A percentile compares a stretch with the other conserved stretches of the same genome.
These are phyloP conservation scores for Leucophora obtusa DNA, from an alignment of 2,888 invertebrate species.

Conservation along the genomic window DNA sequence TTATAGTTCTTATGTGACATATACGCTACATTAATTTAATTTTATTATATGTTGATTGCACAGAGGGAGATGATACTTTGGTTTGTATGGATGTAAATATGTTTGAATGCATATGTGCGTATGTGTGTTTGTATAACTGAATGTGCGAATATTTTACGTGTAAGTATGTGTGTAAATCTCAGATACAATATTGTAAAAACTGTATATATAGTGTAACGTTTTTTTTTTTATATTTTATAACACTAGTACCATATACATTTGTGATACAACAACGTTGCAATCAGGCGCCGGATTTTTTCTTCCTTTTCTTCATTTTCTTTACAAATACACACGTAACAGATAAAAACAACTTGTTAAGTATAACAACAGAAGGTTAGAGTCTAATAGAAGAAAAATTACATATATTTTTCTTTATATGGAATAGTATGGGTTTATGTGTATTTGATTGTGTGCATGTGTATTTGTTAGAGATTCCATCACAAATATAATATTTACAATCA, in stretches of 20 bases:
- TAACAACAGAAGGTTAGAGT: constrained; percentile 25
- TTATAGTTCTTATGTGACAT: constrained; percentile 11
- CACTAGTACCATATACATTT: neutral
- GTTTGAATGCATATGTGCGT: neutral
- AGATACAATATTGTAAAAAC: neutral
- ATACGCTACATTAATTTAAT: constrained; percentile 6
- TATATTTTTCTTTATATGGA: neutral
- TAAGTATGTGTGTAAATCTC: too few relatives aligned
- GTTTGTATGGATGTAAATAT: neutral
- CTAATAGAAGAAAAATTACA: neutral
- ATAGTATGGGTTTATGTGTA: neutral
- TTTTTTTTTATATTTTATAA: neutral
- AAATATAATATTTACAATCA: too few relatives aligned
- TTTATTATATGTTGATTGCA: constrained; percentile 14
- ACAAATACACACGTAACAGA: constrained; percentile 6
- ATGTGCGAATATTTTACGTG: too few relatives aligned
- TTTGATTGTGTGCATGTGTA: neutral
- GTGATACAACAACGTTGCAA: neutral
- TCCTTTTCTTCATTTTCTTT: neutral
- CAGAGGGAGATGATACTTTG: neutral
- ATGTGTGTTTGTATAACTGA: too few relatives aligned
- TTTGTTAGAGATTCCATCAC: too few relatives aligned
- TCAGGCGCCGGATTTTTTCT: neutral
- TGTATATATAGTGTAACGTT: too few relatives aligned
- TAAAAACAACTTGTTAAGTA: constrained; percentile 34